Percentiles rank a stretch among this genome's conserved stretches.
phyloP scores from a whole-genome alignment of 2,797 vertebrate genomes.

The Carcharodon carcharias region DNA sequence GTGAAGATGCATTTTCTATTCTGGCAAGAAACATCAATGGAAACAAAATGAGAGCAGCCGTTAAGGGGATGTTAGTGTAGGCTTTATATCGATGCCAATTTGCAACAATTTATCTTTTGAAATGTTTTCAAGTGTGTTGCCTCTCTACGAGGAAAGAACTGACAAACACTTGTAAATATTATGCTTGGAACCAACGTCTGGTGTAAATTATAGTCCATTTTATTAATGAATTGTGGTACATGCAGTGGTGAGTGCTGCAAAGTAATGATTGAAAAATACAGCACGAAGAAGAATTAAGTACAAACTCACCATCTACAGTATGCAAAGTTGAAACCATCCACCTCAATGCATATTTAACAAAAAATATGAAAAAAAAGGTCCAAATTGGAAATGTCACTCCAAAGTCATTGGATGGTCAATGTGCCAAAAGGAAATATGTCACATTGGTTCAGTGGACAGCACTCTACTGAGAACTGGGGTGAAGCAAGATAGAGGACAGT shows the following conservation, averaged over 20 bases:
- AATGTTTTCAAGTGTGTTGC: neutral
- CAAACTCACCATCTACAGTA: neutral
- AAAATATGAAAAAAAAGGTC: neutral
- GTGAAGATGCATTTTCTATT: neutral
- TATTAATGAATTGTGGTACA: slow-evolving; percentile 23
- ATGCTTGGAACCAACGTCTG: slow-evolving; percentile 13
- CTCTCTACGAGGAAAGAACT: neutral
- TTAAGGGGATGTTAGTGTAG: neutral
- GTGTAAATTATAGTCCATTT: slow-evolving; percentile 19
- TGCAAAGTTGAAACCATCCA: neutral
- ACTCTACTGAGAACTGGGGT: neutral
- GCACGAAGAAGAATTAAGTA: neutral
- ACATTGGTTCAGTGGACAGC: too few species aligned
- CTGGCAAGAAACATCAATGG: neutral
- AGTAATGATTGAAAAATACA: neutral
- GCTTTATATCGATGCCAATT: neutral
- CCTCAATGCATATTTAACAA: neutral
- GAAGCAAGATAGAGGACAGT: neutral
- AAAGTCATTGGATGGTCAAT: neutral
- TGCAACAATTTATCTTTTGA: slow-evolving; percentile 17
- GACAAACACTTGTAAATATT: slow-evolving; percentile 22
- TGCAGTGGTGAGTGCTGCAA: neutral
- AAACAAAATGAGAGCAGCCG: neutral
- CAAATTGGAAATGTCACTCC: neutral
- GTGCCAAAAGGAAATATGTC: neutral